These are phyloP conservation scores for Pilophorus perplexus DNA, from an alignment of 2,888 invertebrate genomes.

Conservation along the genomic window DNA sequence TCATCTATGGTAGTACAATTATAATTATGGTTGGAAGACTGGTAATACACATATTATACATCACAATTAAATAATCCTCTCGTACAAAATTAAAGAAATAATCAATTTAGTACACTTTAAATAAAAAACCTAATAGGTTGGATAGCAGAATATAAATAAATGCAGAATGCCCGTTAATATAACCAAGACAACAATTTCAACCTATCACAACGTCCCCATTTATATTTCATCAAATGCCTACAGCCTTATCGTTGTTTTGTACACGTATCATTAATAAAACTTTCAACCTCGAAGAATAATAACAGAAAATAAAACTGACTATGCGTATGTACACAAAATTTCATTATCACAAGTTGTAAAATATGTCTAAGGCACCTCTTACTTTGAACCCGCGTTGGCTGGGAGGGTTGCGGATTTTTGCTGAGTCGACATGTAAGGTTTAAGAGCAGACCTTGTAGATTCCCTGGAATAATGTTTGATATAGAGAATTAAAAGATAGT, in stretches of 20 bases:
- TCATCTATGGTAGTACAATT: no score
- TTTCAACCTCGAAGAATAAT: slow-evolving; percentile 19
- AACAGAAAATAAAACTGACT: slow-evolving; percentile 37
- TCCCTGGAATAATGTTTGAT: slow-evolving; percentile 58
- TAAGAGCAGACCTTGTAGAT: slow-evolving; percentile 73
- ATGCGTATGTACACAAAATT: slow-evolving; percentile 36
- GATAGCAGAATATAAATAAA: no score
- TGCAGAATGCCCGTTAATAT: no score
- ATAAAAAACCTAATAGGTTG: no score
- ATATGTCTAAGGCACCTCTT: slow-evolving; percentile 38
- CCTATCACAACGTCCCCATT: slow-evolving; percentile 27
- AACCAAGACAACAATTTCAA: no score
- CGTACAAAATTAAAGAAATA: no score
- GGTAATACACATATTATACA: no score
- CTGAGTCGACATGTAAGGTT: slow-evolving; percentile 68
- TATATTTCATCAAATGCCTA: slow-evolving; percentile 27
- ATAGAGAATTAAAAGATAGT: no score
- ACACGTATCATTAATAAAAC: slow-evolving; percentile 27
- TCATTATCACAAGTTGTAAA: slow-evolving; percentile 25
- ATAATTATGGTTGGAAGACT: no score
- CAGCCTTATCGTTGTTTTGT: slow-evolving; percentile 40
- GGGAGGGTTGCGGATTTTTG: slow-evolving; percentile 87
- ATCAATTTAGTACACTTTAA: no score
- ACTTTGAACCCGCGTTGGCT: slow-evolving; percentile 48
- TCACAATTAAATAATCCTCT: no score